Conservation (phyloP, 2,797 vertebrate species). For the Myotis findleyi region DNA sequence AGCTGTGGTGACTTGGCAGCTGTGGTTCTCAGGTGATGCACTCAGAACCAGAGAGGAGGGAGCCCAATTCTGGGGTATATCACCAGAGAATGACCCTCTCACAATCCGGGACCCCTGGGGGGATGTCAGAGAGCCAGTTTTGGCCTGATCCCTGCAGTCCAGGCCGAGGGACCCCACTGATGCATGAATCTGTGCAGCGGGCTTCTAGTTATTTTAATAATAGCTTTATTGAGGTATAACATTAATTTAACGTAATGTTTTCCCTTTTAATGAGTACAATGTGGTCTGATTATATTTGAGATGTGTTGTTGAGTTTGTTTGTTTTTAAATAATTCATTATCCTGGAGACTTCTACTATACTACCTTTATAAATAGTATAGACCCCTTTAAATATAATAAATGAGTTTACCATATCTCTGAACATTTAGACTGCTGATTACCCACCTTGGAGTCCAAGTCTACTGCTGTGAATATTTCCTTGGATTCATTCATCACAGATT, state of each 20-base stretch:
- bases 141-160: too few relatives aligned
- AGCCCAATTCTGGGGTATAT: too few relatives aligned
- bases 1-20: too few relatives aligned
- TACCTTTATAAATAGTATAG: background rate
- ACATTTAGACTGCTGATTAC: background rate
- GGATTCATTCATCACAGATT: background rate
- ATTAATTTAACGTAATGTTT: background rate
- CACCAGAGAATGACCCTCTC: too few relatives aligned
- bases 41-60: too few relatives aligned
- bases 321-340: background rate
- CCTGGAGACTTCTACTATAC: background rate
- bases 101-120: too few relatives aligned
- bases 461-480: background rate
- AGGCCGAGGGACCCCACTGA: too few relatives aligned
- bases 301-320: background rate
- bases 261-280: background rate
- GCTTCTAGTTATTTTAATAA: background rate
- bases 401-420: background rate
- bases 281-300: background rate
- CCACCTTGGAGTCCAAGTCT: background rate
- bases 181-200: too few relatives aligned
- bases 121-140: too few relatives aligned
- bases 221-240: background rate
- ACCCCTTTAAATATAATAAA: background rate
- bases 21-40: too few relatives aligned